Conservation (phyloP, 2,888 invertebrate genomes). For the Tenthredo distinguenda region DNA sequence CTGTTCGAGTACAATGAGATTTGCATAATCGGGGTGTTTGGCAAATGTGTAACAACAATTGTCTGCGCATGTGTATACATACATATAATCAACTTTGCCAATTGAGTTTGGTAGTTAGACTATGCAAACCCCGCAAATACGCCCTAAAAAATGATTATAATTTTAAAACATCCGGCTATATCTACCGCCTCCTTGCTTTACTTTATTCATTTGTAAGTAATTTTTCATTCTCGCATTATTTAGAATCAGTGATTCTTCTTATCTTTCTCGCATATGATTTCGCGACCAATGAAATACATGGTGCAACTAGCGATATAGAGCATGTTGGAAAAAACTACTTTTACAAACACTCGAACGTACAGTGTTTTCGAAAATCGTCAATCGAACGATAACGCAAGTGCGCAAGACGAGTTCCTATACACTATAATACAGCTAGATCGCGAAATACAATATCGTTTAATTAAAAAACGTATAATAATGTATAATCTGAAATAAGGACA, state of each 20-base stretch:
- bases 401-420: background rate
- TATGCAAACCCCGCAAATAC: background rate
- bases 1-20: constrained; percentile 36
- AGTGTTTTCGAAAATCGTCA: background rate
- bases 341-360: background rate
- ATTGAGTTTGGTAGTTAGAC: background rate
- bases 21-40: constrained; percentile 47
- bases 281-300: background rate
- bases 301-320: too few relatives aligned
- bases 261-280: background rate
- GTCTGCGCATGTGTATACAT: constrained; percentile 35
- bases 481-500: background rate
- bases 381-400: background rate
- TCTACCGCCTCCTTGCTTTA: background rate
- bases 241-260: background rate
- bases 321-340: background rate
- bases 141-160: background rate
- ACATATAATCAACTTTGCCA: constrained; percentile 22
- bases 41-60: constrained; percentile 34
- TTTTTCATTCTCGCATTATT: background rate
- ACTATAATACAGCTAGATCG: background rate
- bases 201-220: background rate
- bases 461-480: background rate
- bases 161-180: background rate
- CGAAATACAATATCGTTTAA: background rate